Base-by-base conservation (phyloP, 2,797 vertebrate species). In the Microhierax caerulescens region DNA sequence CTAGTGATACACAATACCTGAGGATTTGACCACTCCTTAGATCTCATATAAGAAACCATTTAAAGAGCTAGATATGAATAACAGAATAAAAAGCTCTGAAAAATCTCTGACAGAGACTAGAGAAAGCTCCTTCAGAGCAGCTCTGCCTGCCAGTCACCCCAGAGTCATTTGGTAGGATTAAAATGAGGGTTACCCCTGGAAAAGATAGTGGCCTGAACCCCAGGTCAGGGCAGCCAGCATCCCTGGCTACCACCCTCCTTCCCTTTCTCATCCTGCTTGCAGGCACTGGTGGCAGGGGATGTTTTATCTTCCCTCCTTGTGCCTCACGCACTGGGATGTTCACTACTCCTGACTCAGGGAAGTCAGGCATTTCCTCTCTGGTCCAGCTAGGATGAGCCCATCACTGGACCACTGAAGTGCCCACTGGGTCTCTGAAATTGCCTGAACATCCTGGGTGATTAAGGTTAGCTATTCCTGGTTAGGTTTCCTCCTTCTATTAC, bases 361-460 rank as follows among this genome's bases (percentile, higher is more conserved):
- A 95, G 36, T 23, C 32, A 39, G 67, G 91, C 86, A 91, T 93
- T 97, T 95, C 95, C 95, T 95, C 70, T 63, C 72, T 1, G 7
- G 36, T 73, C 30, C 47, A 17, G 61, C 54, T 59, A n/a, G 53
- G 34, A 74, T 28, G 43, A 86, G 82, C 70, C 63, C 22, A 57
- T 78, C 27, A 63, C 63, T 11, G 1, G 72, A 60, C 27, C 37
- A 36, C 83, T 34, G 67, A 64, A 24, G 64, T 11, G 30, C 28
- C 3, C 30, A 61, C 5, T 54, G 78, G 43, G 50, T 78, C 75
- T 37, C 60, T 90, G 94, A 85, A 87, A 68, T 41, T 73, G 60
- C 72, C 78, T 47, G 94, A 84, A 56, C 88, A 90, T 95, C 96
- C 95, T 95, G 97, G 88, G 30, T 95, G 87, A 94, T 75, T 82